Conservation (phyloP, 92 coral and sea anemone species). For the Palythoa grandis region DNA sequence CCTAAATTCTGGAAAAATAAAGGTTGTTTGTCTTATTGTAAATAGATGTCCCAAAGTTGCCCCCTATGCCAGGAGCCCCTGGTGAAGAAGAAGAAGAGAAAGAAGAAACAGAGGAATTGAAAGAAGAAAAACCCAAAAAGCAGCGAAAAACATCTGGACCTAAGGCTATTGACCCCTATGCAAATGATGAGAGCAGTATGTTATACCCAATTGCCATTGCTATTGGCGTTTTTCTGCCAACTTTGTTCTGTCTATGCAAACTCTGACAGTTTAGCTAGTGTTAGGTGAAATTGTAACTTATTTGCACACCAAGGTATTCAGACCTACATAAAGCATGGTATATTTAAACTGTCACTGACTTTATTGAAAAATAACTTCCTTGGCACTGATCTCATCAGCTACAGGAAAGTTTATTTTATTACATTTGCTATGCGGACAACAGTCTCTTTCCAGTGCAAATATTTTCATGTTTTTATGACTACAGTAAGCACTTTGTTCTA, state of each 20-base stretch:
- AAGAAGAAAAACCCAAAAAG: constrained; percentile 88
- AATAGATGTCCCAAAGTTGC: constrained; percentile 92
- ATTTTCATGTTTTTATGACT: too few relatives aligned
- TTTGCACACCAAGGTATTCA: constrained; percentile 1
- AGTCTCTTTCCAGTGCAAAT: too few relatives aligned
- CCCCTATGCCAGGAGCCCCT: constrained; percentile 76
- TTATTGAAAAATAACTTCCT: not conserved
- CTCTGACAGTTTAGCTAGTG: constrained; percentile 56
- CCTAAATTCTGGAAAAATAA: not conserved
- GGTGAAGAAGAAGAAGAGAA: constrained; percentile 79
- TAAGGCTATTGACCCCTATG: constrained; percentile 87
- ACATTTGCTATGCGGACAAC: too few relatives aligned
- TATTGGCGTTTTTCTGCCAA: constrained; percentile 95
- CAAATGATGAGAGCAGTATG: constrained; percentile 97
- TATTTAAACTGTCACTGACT: constrained; percentile 24
- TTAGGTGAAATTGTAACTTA: constrained; percentile 12
- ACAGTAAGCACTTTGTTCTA: too few relatives aligned
- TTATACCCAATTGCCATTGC: constrained; percentile 91
- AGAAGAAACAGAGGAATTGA: constrained; percentile 70
- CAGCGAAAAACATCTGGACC: constrained; percentile 94
- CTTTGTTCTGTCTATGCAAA: constrained; percentile 95
- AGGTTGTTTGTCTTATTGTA: not conserved
- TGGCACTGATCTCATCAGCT: not conserved
- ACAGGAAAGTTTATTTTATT: not conserved
- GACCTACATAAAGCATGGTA: not conserved